Evolutionary conservation across 2,888 invertebrate species (phyloP).

Genomic region (Harpalus rufipes): DNA sequence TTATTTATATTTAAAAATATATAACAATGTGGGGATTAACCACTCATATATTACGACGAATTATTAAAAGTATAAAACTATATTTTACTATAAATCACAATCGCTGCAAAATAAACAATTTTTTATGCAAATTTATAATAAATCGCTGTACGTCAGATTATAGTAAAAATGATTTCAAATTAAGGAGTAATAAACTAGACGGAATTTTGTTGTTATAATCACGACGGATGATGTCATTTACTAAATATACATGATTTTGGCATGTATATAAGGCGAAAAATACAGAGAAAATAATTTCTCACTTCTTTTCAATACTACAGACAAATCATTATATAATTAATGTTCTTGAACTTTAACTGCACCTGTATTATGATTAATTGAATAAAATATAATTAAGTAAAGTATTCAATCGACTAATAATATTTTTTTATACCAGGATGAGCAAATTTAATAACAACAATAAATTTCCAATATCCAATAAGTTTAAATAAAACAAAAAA

Average conservation of each 20-base stretch:
- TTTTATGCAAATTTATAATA: slow-evolving; percentile 14
- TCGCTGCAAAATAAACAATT: slow-evolving; percentile 16
- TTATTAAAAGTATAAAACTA: not conserved
- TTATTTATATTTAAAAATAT: not conserved
- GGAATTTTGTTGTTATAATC: slow-evolving; percentile 24
- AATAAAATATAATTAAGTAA: slow-evolving; percentile 34
- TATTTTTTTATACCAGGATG: slow-evolving; percentile 6
- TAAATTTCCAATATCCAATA: not conserved
- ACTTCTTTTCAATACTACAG: slow-evolving; percentile 17
- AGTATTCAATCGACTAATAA: slow-evolving; percentile 16
- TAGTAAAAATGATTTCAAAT: slow-evolving; percentile 17
- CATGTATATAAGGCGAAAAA: slow-evolving; percentile 19
- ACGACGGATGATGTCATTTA: slow-evolving; percentile 4
- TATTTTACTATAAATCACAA: not conserved
- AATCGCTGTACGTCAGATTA: slow-evolving; percentile 14
- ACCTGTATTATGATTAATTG: slow-evolving; percentile 44
- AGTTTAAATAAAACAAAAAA: not conserved
- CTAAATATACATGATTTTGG: slow-evolving; percentile 6
- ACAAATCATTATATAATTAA: slow-evolving; percentile 3
- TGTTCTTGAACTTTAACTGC: slow-evolving; percentile 50
- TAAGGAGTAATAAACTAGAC: slow-evolving; percentile 25
- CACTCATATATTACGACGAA: not conserved
- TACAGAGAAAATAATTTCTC: not conserved
- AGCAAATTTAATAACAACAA: slow-evolving; percentile 1
- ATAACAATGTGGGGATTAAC: not conserved